Percentiles rank a stretch among this genome's conserved stretches.
Conservation (phyloP, 2,888 invertebrate genomes). For the Eucera pruinosa region DNA sequence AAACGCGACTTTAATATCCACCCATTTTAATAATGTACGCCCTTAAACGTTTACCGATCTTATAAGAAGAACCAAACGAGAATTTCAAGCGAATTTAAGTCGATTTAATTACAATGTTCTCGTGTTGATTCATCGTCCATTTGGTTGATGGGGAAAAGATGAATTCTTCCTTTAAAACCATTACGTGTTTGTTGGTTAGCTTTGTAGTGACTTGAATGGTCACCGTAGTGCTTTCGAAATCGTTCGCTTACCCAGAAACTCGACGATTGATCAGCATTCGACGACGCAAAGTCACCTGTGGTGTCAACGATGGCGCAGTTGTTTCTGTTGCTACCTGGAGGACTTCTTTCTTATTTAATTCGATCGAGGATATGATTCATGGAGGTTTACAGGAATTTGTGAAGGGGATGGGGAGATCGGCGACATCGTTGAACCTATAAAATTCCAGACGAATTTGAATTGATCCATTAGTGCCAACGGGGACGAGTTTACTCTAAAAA, state of each 20-base stretch:
- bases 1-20: neutral
- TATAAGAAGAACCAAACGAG: neutral
- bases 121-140: neutral
- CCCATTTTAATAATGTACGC: neutral
- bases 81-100: neutral
- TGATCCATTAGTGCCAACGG: constrained; percentile 27
- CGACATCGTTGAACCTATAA: constrained; percentile 25
- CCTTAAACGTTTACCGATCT: neutral
- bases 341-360: neutral
- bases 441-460: constrained; percentile 39
- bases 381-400: neutral
- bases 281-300: constrained; percentile 29
- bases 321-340: constrained; percentile 3
- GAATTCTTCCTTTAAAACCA: neutral
- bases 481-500: constrained; percentile 8
- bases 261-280: constrained; percentile 49
- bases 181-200: neutral
- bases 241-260: constrained; percentile 36
- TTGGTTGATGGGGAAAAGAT: neutral
- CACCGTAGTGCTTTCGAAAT: neutral
- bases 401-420: neutral
- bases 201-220: neutral
- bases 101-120: neutral
- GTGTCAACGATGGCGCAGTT: constrained; percentile 20
- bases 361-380: neutral